Percentiles rank a stretch among this genome's conserved stretches.
These are phyloP conservation scores for Panorpa germanica DNA, from an alignment of 2,888 invertebrate species.

Conservation along the genomic window DNA sequence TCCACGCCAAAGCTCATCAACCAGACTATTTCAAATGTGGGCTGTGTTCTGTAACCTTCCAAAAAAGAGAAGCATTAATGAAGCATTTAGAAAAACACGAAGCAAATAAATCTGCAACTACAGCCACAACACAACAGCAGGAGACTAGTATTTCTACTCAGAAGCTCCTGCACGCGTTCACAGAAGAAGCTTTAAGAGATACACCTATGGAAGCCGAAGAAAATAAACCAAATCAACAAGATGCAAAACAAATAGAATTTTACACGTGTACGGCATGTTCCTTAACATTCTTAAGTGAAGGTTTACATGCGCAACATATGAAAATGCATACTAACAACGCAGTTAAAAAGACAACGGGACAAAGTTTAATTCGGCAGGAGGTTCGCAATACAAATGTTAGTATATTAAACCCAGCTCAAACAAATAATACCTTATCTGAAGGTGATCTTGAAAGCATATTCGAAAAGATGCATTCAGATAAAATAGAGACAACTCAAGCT, in stretches of 20 bases:
- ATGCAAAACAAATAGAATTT: conserved; percentile 21
- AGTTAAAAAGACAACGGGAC: conserved; percentile 10
- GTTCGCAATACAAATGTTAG: conserved; percentile 16
- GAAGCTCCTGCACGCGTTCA: conserved; percentile 24
- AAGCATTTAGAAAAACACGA: conserved; percentile 26
- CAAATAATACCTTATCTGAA: conserved; percentile 17
- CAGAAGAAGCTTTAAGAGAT: conserved; percentile 25
- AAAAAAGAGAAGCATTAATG: conserved; percentile 21
- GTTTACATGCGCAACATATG: conserved; percentile 25
- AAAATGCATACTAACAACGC: conserved; percentile 20
- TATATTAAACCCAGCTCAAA: conserved; percentile 10
- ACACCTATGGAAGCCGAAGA: too few relatives aligned
- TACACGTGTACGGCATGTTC: conserved; percentile 26
- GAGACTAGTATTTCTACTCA: conserved; percentile 19
- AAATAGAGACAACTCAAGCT: conserved; percentile 13
- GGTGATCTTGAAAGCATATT: conserved; percentile 26
- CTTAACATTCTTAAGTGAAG: conserved; percentile 25
- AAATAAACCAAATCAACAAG: conserved; percentile 14
- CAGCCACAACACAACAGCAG: conserved; percentile 16
- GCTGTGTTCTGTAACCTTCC: conserved; percentile 23
- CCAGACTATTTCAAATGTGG: conserved; percentile 25
- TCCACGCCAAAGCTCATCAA: conserved; percentile 25
- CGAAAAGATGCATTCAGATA: conserved; percentile 26
- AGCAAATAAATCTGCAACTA: conserved; percentile 14
- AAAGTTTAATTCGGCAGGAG: conserved; percentile 13